Evolutionary conservation across 35 echinoderm and acorn worm genomes (phyloP).

Genomic region (Stichopus chloronotus): DNA sequence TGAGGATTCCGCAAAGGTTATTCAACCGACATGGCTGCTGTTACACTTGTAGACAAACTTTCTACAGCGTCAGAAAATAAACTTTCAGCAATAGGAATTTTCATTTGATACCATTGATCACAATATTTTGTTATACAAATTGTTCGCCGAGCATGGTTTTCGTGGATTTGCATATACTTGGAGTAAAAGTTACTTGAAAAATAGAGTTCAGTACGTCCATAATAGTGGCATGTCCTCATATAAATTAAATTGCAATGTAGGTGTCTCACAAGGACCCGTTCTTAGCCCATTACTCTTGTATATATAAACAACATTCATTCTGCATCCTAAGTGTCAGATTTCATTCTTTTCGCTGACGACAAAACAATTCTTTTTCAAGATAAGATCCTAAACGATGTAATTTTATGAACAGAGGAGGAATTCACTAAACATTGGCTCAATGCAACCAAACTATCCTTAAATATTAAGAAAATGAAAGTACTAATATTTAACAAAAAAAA

Average conservation of each 20-base stretch:
- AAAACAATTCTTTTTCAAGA: not conserved
- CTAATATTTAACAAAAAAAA: not conserved
- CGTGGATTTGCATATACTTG: not conserved
- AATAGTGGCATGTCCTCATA: not conserved
- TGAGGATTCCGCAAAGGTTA: not conserved
- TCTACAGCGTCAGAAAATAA: not conserved
- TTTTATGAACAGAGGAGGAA: not conserved
- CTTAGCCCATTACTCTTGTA: not conserved
- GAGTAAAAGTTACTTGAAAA: not conserved
- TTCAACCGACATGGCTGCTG: conserved; percentile 2
- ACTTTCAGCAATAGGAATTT: conserved; percentile 22
- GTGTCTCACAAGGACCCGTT: conserved; percentile 18
- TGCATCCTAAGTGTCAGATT: not conserved
- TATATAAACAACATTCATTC: conserved; percentile 24
- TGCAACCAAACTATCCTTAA: conserved; percentile 20
- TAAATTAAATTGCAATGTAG: not conserved
- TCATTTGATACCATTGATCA: conserved; percentile 20
- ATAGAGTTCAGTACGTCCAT: not conserved
- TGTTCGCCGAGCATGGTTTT: not conserved
- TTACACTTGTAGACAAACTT: conserved; percentile 4
- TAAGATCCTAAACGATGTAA: conserved; percentile 1
- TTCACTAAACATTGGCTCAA: not conserved
- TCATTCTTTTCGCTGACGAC: not conserved
- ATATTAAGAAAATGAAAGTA: not conserved
- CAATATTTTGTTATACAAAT: not conserved